Percentiles rank a stretch among this genome's conserved stretches.
Conservation (phyloP, 2,113 vertebrate genomes). For the Ophiodon elongatus region DNA sequence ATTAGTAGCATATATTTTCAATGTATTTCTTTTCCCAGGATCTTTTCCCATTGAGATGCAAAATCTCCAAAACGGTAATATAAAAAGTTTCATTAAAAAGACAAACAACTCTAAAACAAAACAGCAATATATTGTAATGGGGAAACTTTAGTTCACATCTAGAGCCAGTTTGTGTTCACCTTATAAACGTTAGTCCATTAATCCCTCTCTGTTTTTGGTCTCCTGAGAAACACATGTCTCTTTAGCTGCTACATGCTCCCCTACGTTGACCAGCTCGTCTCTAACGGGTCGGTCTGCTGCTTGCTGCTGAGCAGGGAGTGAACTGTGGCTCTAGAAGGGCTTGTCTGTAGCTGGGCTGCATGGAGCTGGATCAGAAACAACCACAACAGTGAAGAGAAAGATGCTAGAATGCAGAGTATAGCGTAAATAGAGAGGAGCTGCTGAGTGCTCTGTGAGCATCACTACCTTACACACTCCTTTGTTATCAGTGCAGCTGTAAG, state of each 20-base stretch:
- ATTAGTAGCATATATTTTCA: neutral
- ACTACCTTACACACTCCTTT: neutral
- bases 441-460: neutral
- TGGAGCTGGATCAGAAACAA: neutral
- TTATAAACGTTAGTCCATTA: too few species aligned
- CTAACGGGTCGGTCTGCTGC: neutral
- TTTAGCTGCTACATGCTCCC: neutral
- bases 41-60: too few species aligned
- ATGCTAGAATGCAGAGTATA: neutral
- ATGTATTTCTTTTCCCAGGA: too few species aligned
- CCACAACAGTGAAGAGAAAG: neutral
- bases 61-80: neutral
- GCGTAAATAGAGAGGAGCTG: neutral
- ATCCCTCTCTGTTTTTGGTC: too few species aligned
- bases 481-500: neutral
- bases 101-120: neutral
- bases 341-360: neutral
- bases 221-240: neutral
- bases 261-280: neutral
- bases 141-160: too few species aligned
- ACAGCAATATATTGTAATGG: neutral
- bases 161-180: too few species aligned
- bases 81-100: neutral
- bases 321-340: neutral
- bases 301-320: neutral